Percentiles rank a stretch among this genome's conserved stretches.
Evolutionary conservation across 1,140 invertebrate genomes (phyloP).

Genomic region (Drosophila funebris): DNA sequence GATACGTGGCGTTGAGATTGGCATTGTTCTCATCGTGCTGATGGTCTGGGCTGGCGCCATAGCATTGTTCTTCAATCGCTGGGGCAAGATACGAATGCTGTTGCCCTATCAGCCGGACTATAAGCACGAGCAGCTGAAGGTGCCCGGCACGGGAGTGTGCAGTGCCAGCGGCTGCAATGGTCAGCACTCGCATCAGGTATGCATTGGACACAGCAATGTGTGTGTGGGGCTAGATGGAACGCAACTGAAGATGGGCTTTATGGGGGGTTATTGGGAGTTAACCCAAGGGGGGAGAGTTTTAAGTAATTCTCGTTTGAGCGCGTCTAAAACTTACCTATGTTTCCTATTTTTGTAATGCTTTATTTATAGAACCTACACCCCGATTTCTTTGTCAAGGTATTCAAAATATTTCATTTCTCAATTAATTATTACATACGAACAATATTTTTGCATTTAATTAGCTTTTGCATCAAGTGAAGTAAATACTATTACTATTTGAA

Average conservation of each 20-base stretch:
- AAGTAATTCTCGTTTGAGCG: slow-evolving; percentile 1
- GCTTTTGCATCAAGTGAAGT: slow-evolving; percentile 70
- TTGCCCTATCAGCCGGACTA: slow-evolving; percentile 96
- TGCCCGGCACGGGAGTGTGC: slow-evolving; percentile 90
- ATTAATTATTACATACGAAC: slow-evolving; percentile 33
- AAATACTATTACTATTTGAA: slow-evolving; percentile 48
- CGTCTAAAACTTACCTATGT: slow-evolving; percentile 49
- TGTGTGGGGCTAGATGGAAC: neutral
- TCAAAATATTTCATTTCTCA: slow-evolving; percentile 68
- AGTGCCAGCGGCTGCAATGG: slow-evolving; percentile 86
- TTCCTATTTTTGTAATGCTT: slow-evolving; percentile 77
- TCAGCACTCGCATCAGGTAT: slow-evolving; percentile 84
- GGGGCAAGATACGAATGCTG: slow-evolving; percentile 97
- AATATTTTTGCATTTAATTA: slow-evolving; percentile 72
- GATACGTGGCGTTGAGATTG: slow-evolving; percentile 94
- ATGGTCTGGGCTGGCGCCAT: slow-evolving; percentile 95
- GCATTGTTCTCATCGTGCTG: slow-evolving; percentile 93
- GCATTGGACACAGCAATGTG: slow-evolving; percentile 8
- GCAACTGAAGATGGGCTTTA: neutral
- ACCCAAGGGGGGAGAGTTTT: slow-evolving; percentile 8
- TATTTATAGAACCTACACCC: slow-evolving; percentile 83
- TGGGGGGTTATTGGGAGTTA: slow-evolving; percentile 8
- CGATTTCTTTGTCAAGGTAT: slow-evolving; percentile 83
- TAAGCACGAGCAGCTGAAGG: slow-evolving; percentile 92
- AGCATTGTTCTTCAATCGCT: slow-evolving; percentile 94